Evolutionary conservation across 2,113 vertebrate species (phyloP).

Genomic region (Carassius carassius): DNA sequence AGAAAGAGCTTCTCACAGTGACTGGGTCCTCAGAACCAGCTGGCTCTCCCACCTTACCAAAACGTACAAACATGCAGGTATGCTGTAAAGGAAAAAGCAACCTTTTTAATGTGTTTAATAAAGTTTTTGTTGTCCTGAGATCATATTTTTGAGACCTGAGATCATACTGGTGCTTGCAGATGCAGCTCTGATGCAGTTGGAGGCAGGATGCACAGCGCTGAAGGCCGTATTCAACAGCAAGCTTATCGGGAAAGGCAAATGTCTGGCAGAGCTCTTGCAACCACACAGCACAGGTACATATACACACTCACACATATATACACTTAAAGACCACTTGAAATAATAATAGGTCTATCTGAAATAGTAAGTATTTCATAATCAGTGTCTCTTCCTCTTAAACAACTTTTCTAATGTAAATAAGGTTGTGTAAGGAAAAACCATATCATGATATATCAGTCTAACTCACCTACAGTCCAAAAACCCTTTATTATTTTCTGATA

Average conservation of each 20-base stretch:
- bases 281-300: constrained; percentile 82
- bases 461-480: no score
- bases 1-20: constrained; percentile 87
- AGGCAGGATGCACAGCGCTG: constrained; percentile 85
- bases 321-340: background rate
- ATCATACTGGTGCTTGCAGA: constrained; percentile 69
- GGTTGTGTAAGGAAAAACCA: background rate
- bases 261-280: constrained; percentile 85
- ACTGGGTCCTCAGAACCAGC: constrained; percentile 89
- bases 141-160: background rate
- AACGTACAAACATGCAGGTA: constrained; percentile 75
- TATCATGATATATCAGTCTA: no score
- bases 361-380: background rate
- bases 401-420: background rate
- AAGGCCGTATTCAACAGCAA: constrained; percentile 84
- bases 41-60: constrained; percentile 89
- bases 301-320: background rate
- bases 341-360: background rate
- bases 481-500: background rate
- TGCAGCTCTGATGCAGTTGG: constrained; percentile 76
- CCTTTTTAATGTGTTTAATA: background rate
- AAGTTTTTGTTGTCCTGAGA: background rate
- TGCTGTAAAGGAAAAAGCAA: background rate
- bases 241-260: constrained; percentile 83
- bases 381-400: background rate